phyloP scores from a whole-genome alignment of 1,140 invertebrate species.

The Psilanteris sp. region DNA sequence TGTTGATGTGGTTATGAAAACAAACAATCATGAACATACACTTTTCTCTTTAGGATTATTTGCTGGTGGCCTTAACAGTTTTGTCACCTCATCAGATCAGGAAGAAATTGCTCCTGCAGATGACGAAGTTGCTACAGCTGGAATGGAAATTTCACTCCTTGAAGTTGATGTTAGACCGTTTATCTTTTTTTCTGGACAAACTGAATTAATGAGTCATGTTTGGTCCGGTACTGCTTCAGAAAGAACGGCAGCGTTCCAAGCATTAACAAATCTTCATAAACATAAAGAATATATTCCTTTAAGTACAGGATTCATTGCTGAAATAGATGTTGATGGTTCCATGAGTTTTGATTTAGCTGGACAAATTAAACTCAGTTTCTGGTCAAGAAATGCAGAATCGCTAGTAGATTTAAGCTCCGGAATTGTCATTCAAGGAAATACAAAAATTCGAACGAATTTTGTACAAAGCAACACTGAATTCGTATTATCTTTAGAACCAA shows the following conservation, averaged over 20 bases:
- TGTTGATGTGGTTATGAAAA: constrained; percentile 86
- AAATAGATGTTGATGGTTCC: constrained; percentile 85
- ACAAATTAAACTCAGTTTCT: constrained; percentile 90
- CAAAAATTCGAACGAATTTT: constrained; percentile 85
- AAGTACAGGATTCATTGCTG: constrained; percentile 86
- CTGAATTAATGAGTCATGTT: constrained; percentile 93
- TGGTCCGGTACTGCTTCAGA: constrained; percentile 92
- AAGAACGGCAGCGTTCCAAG: constrained; percentile 89
- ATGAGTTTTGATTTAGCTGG: constrained; percentile 91
- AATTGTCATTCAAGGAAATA: constrained; percentile 84
- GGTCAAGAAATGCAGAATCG: constrained; percentile 92
- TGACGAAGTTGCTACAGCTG: constrained; percentile 86
- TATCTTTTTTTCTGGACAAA: constrained; percentile 90
- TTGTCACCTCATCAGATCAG: constrained; percentile 82
- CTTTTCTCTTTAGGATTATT: constrained; percentile 87
- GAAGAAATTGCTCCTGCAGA: constrained; percentile 76
- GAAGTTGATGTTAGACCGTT: constrained; percentile 90
- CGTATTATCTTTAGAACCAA: constrained; percentile 85
- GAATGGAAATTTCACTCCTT: constrained; percentile 90
- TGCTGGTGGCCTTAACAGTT: constrained; percentile 86
- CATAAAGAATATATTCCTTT: constrained; percentile 85
- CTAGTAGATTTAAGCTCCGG: constrained; percentile 88
- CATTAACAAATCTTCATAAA: constrained; percentile 87
- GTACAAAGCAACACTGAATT: constrained; percentile 86
- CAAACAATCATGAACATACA: constrained; percentile 77